Percentiles rank a stretch among this genome's conserved stretches.
These are phyloP conservation scores for Puffinus mauretanicus DNA, from an alignment of 2,113 vertebrate species.

Conservation along the genomic window DNA sequence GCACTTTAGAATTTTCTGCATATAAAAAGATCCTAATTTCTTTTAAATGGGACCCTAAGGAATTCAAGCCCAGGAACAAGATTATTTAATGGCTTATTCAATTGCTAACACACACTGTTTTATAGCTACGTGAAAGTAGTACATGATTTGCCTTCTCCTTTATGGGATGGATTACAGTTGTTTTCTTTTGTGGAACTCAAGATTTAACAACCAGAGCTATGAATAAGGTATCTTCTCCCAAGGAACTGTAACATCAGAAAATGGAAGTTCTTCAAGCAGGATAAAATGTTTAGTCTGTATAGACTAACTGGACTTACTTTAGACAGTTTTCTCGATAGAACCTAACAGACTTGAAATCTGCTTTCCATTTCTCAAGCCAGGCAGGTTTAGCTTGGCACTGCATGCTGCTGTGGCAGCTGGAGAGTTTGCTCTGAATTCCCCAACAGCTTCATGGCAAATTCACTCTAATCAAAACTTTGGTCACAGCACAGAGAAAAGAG, in stretches of 20 bases:
- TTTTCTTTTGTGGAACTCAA: background rate
- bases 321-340: background rate
- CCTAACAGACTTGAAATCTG: background rate
- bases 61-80: background rate
- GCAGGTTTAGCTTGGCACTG: background rate
- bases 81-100: slow-evolving; percentile 6
- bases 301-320: background rate
- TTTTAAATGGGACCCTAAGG: slow-evolving; percentile 2
- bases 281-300: background rate
- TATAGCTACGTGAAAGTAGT: background rate
- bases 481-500: background rate
- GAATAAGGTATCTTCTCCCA: background rate
- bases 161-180: background rate
- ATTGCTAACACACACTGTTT: background rate
- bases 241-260: background rate
- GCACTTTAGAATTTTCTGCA: background rate
- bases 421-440: background rate
- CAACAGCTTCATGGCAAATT: background rate
- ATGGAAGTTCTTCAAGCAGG: background rate
- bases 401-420: background rate
- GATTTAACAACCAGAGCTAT: background rate
- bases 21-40: slow-evolving; percentile 23
- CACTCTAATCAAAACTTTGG: background rate
- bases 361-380: background rate
- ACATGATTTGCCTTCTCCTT: background rate